Conservation (phyloP, 2,113 vertebrate species). For the Martes martes region DNA sequence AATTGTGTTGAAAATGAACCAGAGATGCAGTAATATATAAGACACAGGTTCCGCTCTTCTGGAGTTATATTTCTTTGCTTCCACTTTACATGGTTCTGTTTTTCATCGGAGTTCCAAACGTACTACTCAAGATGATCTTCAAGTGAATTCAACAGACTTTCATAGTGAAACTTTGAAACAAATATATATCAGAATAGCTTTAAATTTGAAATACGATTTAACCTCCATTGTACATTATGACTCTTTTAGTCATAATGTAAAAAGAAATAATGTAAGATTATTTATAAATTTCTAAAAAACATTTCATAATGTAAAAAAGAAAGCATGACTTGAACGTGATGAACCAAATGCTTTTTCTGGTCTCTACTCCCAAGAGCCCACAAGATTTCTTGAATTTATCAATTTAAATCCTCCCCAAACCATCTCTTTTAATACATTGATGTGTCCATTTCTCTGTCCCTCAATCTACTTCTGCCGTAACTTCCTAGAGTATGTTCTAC, state of each 20-base stretch:
- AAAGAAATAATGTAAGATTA: too few species aligned
- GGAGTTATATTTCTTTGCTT: slow-evolving; percentile 20
- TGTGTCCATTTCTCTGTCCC: neutral
- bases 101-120: slow-evolving; percentile 32
- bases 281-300: too few species aligned
- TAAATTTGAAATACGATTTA: slow-evolving; percentile 45
- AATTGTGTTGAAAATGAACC: neutral
- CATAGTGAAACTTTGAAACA: slow-evolving; percentile 24
- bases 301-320: too few species aligned
- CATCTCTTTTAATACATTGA: neutral
- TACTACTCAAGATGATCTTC: slow-evolving; percentile 14
- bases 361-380: neutral
- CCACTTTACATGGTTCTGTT: neutral
- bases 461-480: neutral
- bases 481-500: neutral
- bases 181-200: slow-evolving; percentile 39
- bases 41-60: neutral
- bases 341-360: slow-evolving; percentile 27
- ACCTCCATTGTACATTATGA: slow-evolving; percentile 35
- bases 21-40: neutral
- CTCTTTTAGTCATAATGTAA: neutral
- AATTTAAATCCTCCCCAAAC: neutral
- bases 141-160: slow-evolving; percentile 39
- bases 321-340: neutral
- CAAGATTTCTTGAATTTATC: slow-evolving; percentile 10